These are phyloP conservation scores for Lagorchestes hirsutus DNA, from an alignment of 2,797 vertebrate genomes.

Conservation along the genomic window DNA sequence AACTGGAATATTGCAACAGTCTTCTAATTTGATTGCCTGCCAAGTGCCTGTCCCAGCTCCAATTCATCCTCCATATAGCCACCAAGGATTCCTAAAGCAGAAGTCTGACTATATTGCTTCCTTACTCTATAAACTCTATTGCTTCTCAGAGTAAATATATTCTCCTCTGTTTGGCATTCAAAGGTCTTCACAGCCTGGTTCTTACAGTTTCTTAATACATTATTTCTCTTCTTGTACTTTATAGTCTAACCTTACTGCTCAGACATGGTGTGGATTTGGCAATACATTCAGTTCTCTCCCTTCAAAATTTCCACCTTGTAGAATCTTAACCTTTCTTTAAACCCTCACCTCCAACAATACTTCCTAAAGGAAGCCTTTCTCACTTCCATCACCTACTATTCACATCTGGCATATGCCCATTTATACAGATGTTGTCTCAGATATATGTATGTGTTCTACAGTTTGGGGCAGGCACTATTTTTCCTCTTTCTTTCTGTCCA, in stretches of 20 bases:
- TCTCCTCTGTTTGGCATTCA: not conserved
- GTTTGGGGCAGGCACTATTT: not conserved
- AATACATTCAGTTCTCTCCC: fast-evolving
- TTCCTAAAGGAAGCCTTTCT: not conserved
- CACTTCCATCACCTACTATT: too few species aligned
- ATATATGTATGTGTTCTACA: not conserved
- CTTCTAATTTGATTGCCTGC: not conserved
- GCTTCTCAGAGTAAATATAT: not conserved
- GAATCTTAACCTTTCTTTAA: not conserved
- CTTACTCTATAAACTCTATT: not conserved
- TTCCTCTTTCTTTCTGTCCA: not conserved
- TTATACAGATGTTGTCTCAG: not conserved
- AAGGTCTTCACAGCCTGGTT: not conserved
- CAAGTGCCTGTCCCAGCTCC: not conserved
- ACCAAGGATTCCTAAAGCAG: not conserved
- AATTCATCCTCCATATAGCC: not conserved
- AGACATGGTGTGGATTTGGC: not conserved
- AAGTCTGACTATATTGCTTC: not conserved
- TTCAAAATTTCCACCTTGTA: not conserved
- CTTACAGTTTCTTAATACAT: not conserved
- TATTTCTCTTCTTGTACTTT: not conserved
- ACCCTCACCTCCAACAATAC: too few species aligned
- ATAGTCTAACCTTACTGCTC: not conserved
- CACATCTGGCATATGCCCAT: fast-evolving
- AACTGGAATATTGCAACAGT: not conserved